phyloP scores from a whole-genome alignment of 2,113 vertebrate species.

The Lates calcarifer region DNA sequence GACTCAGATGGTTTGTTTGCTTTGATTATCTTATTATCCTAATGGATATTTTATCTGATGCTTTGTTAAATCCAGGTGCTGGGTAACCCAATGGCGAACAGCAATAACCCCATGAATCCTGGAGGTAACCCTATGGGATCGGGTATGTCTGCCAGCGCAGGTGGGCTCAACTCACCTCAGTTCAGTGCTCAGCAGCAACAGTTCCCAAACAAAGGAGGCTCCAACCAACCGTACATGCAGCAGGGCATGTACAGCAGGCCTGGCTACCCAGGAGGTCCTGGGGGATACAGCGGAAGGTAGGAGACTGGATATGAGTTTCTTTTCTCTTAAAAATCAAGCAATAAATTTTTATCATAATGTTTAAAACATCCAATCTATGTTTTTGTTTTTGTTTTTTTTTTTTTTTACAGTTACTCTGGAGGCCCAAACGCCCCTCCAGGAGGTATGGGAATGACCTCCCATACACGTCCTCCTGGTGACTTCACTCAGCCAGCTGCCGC shows the following conservation, averaged over 20 bases:
- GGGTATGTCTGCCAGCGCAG: conserved; percentile 93
- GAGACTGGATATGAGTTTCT: background rate
- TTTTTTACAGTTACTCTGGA: conserved; percentile 90
- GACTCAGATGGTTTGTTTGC: background rate
- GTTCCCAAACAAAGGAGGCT: conserved; percentile 94
- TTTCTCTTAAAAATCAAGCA: background rate
- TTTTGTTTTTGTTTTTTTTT: too few relatives aligned
- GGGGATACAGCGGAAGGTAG: conserved; percentile 95
- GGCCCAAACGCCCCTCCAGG: conserved; percentile 91
- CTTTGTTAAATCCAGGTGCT: conserved; percentile 87
- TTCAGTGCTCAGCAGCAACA: conserved; percentile 97
- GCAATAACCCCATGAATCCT: conserved; percentile 98
- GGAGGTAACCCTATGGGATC: conserved; percentile 96
- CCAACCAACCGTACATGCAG: conserved; percentile 94
- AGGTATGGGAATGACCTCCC: conserved; percentile 95
- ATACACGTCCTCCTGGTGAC: conserved; percentile 92
- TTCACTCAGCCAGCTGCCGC: conserved; percentile 97
- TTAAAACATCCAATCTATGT: conserved; percentile 34
- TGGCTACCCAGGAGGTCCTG: conserved; percentile 92
- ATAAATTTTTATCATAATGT: background rate
- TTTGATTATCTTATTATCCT: conserved; percentile 1
- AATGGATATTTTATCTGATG: background rate
- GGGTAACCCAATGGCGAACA: conserved; percentile 97
- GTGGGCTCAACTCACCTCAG: conserved; percentile 95
- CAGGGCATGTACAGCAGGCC: conserved; percentile 96